Percentiles rank a stretch among this genome's conserved stretches.
Evolutionary conservation across 2,888 invertebrate genomes (phyloP).

Genomic region (Ichneumoninae sp.): DNA sequence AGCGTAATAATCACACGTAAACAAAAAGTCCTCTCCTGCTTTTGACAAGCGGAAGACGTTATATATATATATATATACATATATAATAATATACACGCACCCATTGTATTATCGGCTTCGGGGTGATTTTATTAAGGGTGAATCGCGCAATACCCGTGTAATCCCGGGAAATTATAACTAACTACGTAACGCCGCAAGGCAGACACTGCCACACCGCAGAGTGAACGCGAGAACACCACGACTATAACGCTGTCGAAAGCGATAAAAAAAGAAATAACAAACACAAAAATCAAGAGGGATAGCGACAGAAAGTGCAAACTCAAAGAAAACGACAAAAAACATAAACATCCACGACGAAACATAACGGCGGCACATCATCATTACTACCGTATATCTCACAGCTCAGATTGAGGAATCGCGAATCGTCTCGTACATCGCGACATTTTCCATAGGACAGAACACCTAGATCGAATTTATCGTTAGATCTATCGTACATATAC

Average conservation of each 20-base stretch:
- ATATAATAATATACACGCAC: constrained; percentile 1
- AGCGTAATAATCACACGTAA: constrained; percentile 28
- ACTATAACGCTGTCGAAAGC: constrained; percentile 62
- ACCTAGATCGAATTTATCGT: constrained; percentile 31
- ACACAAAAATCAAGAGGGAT: constrained; percentile 8
- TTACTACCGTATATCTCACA: constrained; percentile 46
- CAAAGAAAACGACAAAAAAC: constrained; percentile 8
- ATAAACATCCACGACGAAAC: constrained; percentile 42
- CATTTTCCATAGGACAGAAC: not conserved
- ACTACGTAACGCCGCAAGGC: constrained; percentile 81
- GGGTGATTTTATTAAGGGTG: constrained; percentile 48
- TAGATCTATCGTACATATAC: constrained; percentile 57
- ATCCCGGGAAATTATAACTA: constrained; percentile 63
- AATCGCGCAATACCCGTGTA: constrained; percentile 40
- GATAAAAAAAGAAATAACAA: constrained; percentile 50
- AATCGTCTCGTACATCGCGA: constrained; percentile 35
- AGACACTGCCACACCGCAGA: constrained; percentile 82
- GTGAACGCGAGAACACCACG: constrained; percentile 76
- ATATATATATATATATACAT: constrained; percentile 18
- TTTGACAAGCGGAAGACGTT: constrained; percentile 22
- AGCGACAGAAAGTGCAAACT: constrained; percentile 2
- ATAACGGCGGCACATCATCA: constrained; percentile 18
- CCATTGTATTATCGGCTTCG: constrained; percentile 51
- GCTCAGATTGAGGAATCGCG: constrained; percentile 47
- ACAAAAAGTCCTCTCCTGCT: constrained; percentile 41